Evolutionary conservation across 2,888 invertebrate genomes (phyloP), one percentile per base, ranked within the genome.

Genomic region (Lithophane ornitopus): DNA sequence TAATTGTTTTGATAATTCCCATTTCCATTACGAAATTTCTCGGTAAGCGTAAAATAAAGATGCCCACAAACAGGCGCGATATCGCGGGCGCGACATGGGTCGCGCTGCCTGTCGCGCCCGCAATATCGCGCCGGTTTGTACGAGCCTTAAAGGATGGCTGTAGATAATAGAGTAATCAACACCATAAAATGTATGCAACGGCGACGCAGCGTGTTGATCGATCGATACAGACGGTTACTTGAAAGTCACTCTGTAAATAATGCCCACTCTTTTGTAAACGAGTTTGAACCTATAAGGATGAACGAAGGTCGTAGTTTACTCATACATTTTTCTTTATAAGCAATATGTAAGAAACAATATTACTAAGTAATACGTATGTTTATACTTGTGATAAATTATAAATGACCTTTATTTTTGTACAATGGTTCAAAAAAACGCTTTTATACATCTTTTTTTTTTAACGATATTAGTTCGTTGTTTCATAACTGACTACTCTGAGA

Each of bases 231-330:
- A 44, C 28, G 71, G 76, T 81, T 66, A 76, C 76, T 77, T 77
- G 70, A 74, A 62, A 81, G 78, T 78, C 63, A 81, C 56, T 58
- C 73, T 78, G 81, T 28, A 65, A 56, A 74, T 78, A 81, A 81
- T 58, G 26, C 68, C 12, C 70, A 34, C 62, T 41, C 69, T 63
- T 74, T 61, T 80, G 49, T 44, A 7, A 11, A 70, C 8, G n/a
- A 41, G 34, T 59, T 59, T n/a, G 52, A 70, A 59, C n/a, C 4
- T 49, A 52, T 34, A n/a, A 9, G 26, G 49, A 34, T 59, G 28
- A 3, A 44, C 4, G 16, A 44, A 76, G 41, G n/a, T 58, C 28
- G 6, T 19, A 61, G 3, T 71, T 70, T 34, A 12, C 4, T 54
- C 8, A 6, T 14, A 63, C 6, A 26, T 9, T 41, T 12, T 41